Conservation (phyloP, 2,113 vertebrate genomes). For the Gnathonemus echidnorhynchus region DNA sequence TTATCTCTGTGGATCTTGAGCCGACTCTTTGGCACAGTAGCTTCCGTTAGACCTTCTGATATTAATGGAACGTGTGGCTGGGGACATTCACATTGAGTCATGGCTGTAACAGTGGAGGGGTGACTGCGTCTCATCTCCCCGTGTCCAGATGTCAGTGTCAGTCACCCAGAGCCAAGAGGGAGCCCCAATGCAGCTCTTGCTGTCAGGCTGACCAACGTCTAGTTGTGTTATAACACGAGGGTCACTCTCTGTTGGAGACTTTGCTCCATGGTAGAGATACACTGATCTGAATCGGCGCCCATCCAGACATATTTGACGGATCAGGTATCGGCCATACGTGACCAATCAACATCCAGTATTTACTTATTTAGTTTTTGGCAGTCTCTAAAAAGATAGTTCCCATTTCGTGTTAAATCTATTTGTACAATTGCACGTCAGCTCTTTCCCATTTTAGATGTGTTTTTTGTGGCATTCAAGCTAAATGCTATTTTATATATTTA, state of each 20-base stretch:
- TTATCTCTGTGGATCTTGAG: background rate
- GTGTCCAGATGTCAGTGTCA: constrained; percentile 11
- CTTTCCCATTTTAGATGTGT: too few species aligned
- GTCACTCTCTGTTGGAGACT: background rate
- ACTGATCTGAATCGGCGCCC: too few species aligned
- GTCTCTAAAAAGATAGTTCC: too few species aligned
- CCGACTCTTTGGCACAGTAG: background rate
- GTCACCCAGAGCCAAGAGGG: background rate
- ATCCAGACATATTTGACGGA: too few species aligned
- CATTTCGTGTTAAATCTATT: too few species aligned
- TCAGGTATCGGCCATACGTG: too few species aligned
- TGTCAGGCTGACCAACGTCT: background rate
- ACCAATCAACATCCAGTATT: too few species aligned
- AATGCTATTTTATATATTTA: too few species aligned
- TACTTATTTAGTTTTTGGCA: too few species aligned
- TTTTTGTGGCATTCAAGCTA: too few species aligned
- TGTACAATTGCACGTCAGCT: too few species aligned
- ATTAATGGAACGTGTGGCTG: background rate
- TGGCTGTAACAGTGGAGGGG: background rate
- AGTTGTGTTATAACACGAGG: background rate
- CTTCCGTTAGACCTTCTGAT: background rate
- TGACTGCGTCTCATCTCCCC: background rate
- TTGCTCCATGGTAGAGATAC: background rate
- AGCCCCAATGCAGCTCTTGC: background rate
- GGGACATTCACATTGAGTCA: background rate